phyloP scores from a whole-genome alignment of 1,140 invertebrate species.

The Lordiphosa clarofinis region DNA sequence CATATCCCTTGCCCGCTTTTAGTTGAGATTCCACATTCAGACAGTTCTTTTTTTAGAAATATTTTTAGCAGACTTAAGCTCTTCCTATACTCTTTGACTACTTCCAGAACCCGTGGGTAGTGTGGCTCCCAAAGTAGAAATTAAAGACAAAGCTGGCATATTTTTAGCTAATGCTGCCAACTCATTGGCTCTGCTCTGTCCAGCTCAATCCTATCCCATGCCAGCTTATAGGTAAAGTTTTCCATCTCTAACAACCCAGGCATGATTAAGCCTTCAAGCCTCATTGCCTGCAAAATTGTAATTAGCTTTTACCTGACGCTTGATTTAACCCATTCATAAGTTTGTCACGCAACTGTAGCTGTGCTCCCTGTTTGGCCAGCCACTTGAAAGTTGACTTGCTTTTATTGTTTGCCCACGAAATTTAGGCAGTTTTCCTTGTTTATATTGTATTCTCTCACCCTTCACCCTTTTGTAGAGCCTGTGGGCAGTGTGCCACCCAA shows the following conservation, averaged over 20 bases:
- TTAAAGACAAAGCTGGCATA: slow-evolving; percentile 80
- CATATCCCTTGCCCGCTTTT: slow-evolving; percentile 84
- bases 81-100: not conserved
- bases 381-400: slow-evolving; percentile 11
- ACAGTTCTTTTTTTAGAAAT: not conserved
- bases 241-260: slow-evolving; percentile 28
- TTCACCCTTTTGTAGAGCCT: slow-evolving; percentile 82
- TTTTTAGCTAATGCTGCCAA: slow-evolving; percentile 60
- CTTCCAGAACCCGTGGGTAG: slow-evolving; percentile 83
- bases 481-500: slow-evolving; percentile 86
- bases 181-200: slow-evolving; percentile 83
- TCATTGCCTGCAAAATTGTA: slow-evolving; percentile 54
- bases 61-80: not conserved
- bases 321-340: slow-evolving; percentile 47
- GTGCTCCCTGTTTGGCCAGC: not conserved
- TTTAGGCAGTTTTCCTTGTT: slow-evolving; percentile 59
- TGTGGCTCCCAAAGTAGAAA: slow-evolving; percentile 84
- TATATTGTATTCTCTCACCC: slow-evolving; percentile 12
- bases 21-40: slow-evolving; percentile 79
- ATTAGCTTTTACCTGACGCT: slow-evolving; percentile 43
- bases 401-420: slow-evolving; percentile 15
- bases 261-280: slow-evolving; percentile 39
- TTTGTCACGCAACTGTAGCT: slow-evolving; percentile 33
- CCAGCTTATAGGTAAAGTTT: slow-evolving; percentile 81
- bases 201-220: slow-evolving; percentile 87